Percentiles rank a stretch among this genome's conserved stretches.
Evolutionary conservation across 37 sponge, comb jelly and placozoan species (phyloP).

Genomic region (Aplysina aerophoba): DNA sequence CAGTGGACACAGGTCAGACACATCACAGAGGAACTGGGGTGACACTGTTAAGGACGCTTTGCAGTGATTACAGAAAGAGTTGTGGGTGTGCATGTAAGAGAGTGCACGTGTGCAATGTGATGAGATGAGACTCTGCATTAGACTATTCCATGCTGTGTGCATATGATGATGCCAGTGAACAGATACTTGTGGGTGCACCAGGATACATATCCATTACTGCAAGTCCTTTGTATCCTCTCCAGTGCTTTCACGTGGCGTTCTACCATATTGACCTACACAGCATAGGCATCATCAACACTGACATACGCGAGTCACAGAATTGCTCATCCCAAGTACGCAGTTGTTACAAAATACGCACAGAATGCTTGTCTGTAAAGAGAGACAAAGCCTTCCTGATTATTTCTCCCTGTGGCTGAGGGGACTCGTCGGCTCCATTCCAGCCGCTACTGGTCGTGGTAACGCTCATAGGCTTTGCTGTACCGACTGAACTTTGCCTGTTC

Average conservation of each 20-base stretch:
- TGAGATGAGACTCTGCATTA: too few relatives aligned
- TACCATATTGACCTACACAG: conserved; percentile 56
- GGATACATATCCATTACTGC: conserved; percentile 83
- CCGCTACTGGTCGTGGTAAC: too few relatives aligned
- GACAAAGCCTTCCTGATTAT: conserved; percentile 46
- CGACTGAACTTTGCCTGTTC: not conserved
- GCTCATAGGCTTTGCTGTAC: too few relatives aligned
- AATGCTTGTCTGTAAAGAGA: conserved; percentile 67
- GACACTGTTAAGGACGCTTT: not conserved
- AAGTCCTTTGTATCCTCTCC: conserved; percentile 51
- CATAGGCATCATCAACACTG: not conserved
- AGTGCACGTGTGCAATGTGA: too few relatives aligned
- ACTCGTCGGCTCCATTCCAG: too few relatives aligned
- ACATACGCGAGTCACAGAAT: not conserved
- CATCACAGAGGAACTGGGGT: conserved; percentile 61
- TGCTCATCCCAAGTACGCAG: not conserved
- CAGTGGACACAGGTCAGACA: conserved; percentile 58
- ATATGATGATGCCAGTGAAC: too few relatives aligned
- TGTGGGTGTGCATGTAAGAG: too few relatives aligned
- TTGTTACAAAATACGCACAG: conserved; percentile 46
- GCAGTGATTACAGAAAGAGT: not conserved
- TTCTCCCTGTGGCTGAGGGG: not conserved
- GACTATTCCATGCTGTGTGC: too few relatives aligned
- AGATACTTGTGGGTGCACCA: not conserved
- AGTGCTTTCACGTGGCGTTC: conserved; percentile 80